phyloP scores from a whole-genome alignment of 2,113 vertebrate species.

The Notarius lentiginosus region DNA sequence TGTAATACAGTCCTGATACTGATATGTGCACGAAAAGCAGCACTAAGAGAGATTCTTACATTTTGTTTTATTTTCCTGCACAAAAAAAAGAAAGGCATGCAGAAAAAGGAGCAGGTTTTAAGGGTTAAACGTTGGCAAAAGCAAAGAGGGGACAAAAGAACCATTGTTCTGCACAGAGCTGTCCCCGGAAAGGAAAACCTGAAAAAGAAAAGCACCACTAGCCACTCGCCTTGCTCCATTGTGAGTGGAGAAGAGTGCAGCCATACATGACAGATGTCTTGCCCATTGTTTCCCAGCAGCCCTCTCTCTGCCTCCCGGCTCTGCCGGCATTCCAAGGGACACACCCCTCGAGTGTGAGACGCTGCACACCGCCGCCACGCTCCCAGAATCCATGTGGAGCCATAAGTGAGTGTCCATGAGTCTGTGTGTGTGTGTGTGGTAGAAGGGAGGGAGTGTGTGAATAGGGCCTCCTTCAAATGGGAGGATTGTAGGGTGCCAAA shows the following conservation, averaged over 20 bases:
- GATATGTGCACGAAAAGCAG: slow-evolving; percentile 56
- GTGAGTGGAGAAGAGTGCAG: slow-evolving; percentile 73
- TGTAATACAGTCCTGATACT: not conserved
- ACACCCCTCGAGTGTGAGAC: slow-evolving; percentile 54
- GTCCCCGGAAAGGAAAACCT: slow-evolving; percentile 74
- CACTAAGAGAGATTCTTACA: slow-evolving; percentile 54
- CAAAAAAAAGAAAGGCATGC: slow-evolving; percentile 62
- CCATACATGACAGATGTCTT: slow-evolving; percentile 81
- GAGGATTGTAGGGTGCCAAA: slow-evolving; percentile 47
- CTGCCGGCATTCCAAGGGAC: slow-evolving; percentile 69
- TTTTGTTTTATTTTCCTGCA: slow-evolving; percentile 69
- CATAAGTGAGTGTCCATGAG: slow-evolving; percentile 24
- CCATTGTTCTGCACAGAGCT: slow-evolving; percentile 74
- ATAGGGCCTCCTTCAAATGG: slow-evolving; percentile 49
- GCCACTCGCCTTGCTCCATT: slow-evolving; percentile 68
- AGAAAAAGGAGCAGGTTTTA: slow-evolving; percentile 67
- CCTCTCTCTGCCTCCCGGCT: slow-evolving; percentile 68
- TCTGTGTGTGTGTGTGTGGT: slow-evolving; percentile 42
- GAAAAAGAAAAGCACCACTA: slow-evolving; percentile 74
- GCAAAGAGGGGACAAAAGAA: slow-evolving; percentile 69
- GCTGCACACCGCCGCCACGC: slow-evolving; percentile 26
- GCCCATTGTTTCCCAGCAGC: slow-evolving; percentile 71
- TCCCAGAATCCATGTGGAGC: slow-evolving; percentile 40
- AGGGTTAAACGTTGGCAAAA: slow-evolving; percentile 75
- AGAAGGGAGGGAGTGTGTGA: slow-evolving; percentile 30